Evolutionary conservation across 1,140 invertebrate species (phyloP).

Genomic region (Drosophila insularis): DNA sequence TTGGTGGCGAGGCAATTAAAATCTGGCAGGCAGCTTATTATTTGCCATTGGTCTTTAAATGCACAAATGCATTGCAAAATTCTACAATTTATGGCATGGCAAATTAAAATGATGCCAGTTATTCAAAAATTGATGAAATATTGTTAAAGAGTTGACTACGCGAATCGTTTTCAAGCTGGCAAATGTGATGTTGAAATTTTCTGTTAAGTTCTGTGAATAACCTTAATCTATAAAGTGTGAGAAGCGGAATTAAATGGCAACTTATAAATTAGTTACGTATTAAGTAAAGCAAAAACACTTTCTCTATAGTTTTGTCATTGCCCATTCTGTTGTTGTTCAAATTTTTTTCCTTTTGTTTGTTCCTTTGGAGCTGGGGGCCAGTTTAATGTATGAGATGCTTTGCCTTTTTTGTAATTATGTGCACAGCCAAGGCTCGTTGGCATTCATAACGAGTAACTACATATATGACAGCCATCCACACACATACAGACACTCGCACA

Average conservation of each 20-base stretch:
- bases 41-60: slow-evolving; percentile 33
- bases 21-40: slow-evolving; percentile 21
- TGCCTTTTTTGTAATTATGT: slow-evolving; percentile 50
- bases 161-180: too few relatives aligned
- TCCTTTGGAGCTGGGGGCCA: not conserved
- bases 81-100: not conserved
- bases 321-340: slow-evolving; percentile 6
- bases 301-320: not conserved
- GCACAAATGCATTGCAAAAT: slow-evolving; percentile 14
- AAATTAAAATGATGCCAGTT: not conserved
- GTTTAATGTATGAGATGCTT: slow-evolving; percentile 1
- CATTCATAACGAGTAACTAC: slow-evolving; percentile 57
- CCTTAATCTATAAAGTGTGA: slow-evolving; percentile 1
- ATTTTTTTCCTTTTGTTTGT: not conserved
- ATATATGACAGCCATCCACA: slow-evolving; percentile 35
- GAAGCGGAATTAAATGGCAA: slow-evolving; percentile 1
- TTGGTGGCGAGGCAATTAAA: slow-evolving; percentile 57
- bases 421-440: slow-evolving; percentile 36
- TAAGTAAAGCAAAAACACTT: not conserved
- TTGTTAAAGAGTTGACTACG: too few relatives aligned
- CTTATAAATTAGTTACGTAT: slow-evolving; percentile 6
- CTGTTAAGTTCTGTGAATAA: too few relatives aligned
- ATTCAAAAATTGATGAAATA: not conserved
- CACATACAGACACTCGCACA: slow-evolving; percentile 9
- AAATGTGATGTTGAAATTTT: too few relatives aligned